Evolutionary conservation across 2,888 invertebrate species (phyloP), one percentile per base, ranked within the genome.

Genomic region (Pyrrhosoma nymphula): DNA sequence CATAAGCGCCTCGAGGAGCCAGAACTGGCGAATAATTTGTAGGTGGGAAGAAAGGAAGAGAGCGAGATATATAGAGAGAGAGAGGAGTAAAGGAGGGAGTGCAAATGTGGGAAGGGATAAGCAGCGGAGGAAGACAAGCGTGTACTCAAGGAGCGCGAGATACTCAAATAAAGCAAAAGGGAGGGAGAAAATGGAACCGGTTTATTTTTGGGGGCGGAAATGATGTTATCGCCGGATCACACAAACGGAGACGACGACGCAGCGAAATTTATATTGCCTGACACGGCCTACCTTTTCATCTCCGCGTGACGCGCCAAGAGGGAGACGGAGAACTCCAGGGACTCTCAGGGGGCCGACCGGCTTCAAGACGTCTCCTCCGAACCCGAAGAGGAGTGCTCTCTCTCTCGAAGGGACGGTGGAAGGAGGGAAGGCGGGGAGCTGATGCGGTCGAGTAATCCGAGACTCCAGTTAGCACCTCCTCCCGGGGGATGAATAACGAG

Each of bases 161-260:
- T 93, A 23, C 63, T 93, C 69, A n/a, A 93, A 75, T 91, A 56
- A 91, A 91, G 60, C 60, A 91, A 91, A 56, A 39, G 90, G 39
- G 56, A 60, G 60, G 20, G 18, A 20, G 60, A 60, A 60, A 91
- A 56, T 91, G 93, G 69, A 93, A 93, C 93, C 93, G 93, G 93
- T 93, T 82, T 82, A 82, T 93, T 93, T 47, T 69, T 26, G 39
- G 93, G 69, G 39, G 93, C 93, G 93, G 93, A 93, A 93, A 93
- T 93, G 93, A 93, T 93, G 93, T n/a, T 63, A 93, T 93, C 69
- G 69, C 23, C 39, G 63, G 69, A 93, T 93, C 47, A 63, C 93
- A 60, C 16, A 63, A 69, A 93, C 63, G 39, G 39, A 35, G 60
- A 82, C 82, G 91, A 63, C 91, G 47, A 93, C 93, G 75, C 47